Evolutionary conservation across 2,888 invertebrate genomes (phyloP).

Genomic region (Minunthozetes semirufus): DNA sequence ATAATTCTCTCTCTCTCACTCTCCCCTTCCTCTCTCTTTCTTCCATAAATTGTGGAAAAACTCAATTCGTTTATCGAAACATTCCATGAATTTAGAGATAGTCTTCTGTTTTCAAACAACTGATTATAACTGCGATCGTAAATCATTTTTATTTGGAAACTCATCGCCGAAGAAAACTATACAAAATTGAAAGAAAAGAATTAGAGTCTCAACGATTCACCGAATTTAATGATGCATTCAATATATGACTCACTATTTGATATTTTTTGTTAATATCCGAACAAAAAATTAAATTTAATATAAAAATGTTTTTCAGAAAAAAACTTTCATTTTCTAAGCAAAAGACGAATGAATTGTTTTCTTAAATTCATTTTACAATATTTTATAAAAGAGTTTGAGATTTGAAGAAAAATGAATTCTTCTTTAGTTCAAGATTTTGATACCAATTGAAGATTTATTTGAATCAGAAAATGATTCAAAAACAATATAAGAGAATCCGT

Average conservation of each 20-base stretch:
- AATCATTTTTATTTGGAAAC: slow-evolving; percentile 29
- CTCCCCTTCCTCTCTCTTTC: not conserved
- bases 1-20: not conserved
- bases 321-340: not conserved
- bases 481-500: not conserved
- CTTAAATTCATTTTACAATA: not conserved
- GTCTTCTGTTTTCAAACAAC: slow-evolving; percentile 15
- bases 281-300: not conserved
- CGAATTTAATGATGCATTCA: slow-evolving; percentile 24
- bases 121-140: slow-evolving; percentile 28
- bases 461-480: slow-evolving; percentile 7
- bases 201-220: not conserved
- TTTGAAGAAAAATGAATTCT: not conserved
- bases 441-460: not conserved
- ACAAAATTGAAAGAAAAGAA: not conserved
- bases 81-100: slow-evolving; percentile 29
- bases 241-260: not conserved
- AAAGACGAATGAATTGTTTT: not conserved
- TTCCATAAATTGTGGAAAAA: not conserved
- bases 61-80: not conserved
- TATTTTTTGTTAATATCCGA: not conserved
- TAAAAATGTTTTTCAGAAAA: not conserved
- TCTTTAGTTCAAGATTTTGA: not conserved
- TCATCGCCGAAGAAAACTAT: not conserved
- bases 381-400: not conserved